These are phyloP conservation scores for Arrhopalites spinosus DNA, from an alignment of 2,888 invertebrate genomes.

Conservation along the genomic window DNA sequence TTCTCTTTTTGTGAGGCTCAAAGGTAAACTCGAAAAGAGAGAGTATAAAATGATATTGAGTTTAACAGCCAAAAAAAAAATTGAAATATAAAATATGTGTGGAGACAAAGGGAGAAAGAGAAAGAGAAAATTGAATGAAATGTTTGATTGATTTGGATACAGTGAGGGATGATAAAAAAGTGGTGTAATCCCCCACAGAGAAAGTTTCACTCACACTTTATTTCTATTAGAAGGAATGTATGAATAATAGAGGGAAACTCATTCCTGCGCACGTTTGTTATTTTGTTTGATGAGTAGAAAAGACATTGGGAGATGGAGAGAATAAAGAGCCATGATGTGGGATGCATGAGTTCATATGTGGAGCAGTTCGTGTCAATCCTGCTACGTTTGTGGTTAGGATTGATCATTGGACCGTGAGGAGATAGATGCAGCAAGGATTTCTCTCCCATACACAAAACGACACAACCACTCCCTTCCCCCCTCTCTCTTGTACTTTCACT, in stretches of 20 bases:
- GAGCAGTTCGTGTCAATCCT: slow-evolving; percentile 31
- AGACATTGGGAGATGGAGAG: not conserved
- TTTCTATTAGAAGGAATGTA: not conserved
- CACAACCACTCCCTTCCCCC: not conserved
- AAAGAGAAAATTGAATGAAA: not conserved
- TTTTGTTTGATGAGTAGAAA: slow-evolving; percentile 7
- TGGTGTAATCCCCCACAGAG: not conserved
- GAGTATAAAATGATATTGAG: not conserved
- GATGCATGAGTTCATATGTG: slow-evolving; percentile 30
- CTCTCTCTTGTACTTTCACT: no score
- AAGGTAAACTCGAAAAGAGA: no score
- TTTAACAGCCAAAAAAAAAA: no score
- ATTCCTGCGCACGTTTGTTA: slow-evolving; percentile 20
- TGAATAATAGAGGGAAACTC: not conserved
- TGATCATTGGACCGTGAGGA: slow-evolving; percentile 29
- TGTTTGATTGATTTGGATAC: no score
- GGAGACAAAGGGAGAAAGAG: not conserved
- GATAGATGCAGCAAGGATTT: slow-evolving; percentile 23
- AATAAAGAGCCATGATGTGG: slow-evolving; percentile 8
- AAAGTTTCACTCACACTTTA: not conserved
- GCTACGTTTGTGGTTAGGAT: slow-evolving; percentile 4
- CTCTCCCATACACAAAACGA: slow-evolving; percentile 13
- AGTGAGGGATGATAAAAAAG: no score
- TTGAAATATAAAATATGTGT: not conserved
- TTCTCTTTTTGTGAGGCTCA: no score